These are phyloP conservation scores for Psococerastis gibbosa DNA, from an alignment of 2,888 invertebrate species.

Conservation along the genomic window DNA sequence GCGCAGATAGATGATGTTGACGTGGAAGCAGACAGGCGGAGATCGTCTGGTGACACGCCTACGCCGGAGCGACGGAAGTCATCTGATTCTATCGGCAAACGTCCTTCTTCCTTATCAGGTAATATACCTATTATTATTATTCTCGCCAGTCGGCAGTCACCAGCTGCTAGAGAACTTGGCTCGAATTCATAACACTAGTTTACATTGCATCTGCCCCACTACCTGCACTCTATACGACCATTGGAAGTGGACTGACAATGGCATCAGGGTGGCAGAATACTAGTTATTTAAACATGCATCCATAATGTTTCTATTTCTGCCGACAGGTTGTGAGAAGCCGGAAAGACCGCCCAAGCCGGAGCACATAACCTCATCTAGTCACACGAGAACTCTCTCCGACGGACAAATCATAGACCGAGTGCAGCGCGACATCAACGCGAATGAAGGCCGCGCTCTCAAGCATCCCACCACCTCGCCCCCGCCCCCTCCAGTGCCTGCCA, in stretches of 20 bases:
- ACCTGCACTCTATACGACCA: too few species aligned
- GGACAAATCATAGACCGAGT: constrained; percentile 19
- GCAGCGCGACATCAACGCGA: neutral
- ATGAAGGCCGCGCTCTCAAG: neutral
- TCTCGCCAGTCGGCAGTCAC: too few species aligned
- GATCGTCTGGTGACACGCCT: too few species aligned
- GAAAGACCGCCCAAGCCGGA: constrained; percentile 20
- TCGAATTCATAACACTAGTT: too few species aligned
- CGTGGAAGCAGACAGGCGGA: neutral
- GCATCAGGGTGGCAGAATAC: too few species aligned
- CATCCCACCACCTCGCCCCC: constrained; percentile 8
- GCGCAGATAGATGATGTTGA: neutral
- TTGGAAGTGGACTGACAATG: too few species aligned
- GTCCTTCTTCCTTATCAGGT: constrained; percentile 5
- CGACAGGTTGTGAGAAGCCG: constrained; percentile 15
- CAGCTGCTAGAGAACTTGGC: too few species aligned
- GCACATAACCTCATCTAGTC: constrained; percentile 15
- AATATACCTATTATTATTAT: too few species aligned
- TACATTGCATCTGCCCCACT: too few species aligned
- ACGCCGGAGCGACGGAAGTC: neutral
- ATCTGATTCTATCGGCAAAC: neutral
- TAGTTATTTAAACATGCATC: too few species aligned
- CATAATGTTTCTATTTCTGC: too few species aligned
- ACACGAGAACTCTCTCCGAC: constrained; percentile 19
- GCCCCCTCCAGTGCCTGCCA: constrained; percentile 7